Percentiles rank a stretch among this genome's conserved stretches.
phyloP scores from a whole-genome alignment of 2,797 vertebrate species.

The Crocidura indochinensis region DNA sequence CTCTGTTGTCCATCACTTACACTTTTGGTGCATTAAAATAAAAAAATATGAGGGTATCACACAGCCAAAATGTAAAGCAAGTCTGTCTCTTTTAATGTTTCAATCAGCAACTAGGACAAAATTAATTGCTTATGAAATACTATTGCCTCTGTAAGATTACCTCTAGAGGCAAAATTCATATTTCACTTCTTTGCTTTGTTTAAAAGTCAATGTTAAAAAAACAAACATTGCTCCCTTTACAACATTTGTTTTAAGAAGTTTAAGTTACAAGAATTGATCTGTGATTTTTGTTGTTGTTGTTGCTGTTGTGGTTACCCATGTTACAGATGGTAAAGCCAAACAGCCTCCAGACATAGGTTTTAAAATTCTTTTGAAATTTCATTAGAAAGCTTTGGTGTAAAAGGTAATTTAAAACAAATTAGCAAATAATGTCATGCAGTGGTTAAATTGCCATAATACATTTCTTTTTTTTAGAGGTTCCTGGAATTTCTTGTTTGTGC shows the following conservation, averaged over 20 bases:
- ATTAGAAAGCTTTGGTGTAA: slow-evolving; percentile 84
- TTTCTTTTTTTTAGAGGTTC: slow-evolving; percentile 80
- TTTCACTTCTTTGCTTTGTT: slow-evolving; percentile 82
- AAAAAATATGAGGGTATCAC: slow-evolving; percentile 33
- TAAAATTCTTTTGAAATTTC: slow-evolving; percentile 83
- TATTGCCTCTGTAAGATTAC: slow-evolving; percentile 70
- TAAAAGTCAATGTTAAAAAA: slow-evolving; percentile 85
- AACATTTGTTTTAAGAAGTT: slow-evolving; percentile 84
- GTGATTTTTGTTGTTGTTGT: neutral
- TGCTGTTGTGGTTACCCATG: slow-evolving; percentile 57
- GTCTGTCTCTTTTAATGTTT: slow-evolving; percentile 58
- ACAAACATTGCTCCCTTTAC: slow-evolving; percentile 67
- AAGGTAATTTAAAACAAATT: slow-evolving; percentile 87
- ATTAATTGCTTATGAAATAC: slow-evolving; percentile 46
- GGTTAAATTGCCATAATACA: slow-evolving; percentile 91
- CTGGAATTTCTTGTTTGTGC: slow-evolving; percentile 87
- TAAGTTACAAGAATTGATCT: slow-evolving; percentile 79
- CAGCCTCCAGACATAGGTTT: slow-evolving; percentile 80
- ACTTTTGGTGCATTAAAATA: slow-evolving; percentile 67
- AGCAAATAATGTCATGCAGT: slow-evolving; percentile 89
- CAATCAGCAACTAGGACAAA: slow-evolving; percentile 40
- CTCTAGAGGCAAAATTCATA: slow-evolving; percentile 85
- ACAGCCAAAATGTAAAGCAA: slow-evolving; percentile 67
- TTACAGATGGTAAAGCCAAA: slow-evolving; percentile 77
- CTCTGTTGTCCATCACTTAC: slow-evolving; percentile 49